These are phyloP conservation scores for Arothron firmamentum DNA, from an alignment of 2,113 vertebrate species.

Conservation along the genomic window DNA sequence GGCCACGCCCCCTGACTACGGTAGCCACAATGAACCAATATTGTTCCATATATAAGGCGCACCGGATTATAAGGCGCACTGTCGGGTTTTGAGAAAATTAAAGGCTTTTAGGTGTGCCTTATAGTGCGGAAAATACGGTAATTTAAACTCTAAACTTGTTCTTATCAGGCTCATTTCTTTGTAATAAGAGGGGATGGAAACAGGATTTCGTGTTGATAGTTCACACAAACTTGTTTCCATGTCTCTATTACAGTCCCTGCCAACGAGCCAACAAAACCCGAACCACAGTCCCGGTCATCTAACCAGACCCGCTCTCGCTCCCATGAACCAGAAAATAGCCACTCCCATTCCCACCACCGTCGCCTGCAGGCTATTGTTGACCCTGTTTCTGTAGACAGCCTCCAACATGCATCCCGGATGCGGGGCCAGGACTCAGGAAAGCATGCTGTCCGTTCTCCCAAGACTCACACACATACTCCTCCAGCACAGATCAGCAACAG, in stretches of 20 bases:
- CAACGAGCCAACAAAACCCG: slow-evolving; percentile 77
- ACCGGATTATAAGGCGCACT: too few species aligned
- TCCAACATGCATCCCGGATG: slow-evolving; percentile 65
- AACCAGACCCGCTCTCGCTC: slow-evolving; percentile 91
- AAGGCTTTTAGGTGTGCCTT: too few species aligned
- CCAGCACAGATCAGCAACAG: slow-evolving; percentile 73
- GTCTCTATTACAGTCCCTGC: slow-evolving; percentile 43
- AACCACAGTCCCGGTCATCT: slow-evolving; percentile 77
- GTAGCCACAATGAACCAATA: too few species aligned
- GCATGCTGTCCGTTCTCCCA: slow-evolving; percentile 89
- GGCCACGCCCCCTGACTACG: too few species aligned
- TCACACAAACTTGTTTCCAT: slow-evolving; percentile 2
- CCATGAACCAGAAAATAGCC: slow-evolving; percentile 89
- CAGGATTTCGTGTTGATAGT: background rate
- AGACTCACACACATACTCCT: slow-evolving; percentile 78
- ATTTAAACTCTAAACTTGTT: background rate
- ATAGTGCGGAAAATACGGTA: too few species aligned
- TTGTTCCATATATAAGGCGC: too few species aligned
- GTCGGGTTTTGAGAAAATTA: too few species aligned
- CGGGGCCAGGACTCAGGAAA: slow-evolving; percentile 83
- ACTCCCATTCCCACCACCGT: slow-evolving; percentile 81
- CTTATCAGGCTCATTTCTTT: background rate
- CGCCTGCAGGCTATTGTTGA: slow-evolving; percentile 78
- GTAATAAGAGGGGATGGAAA: background rate
- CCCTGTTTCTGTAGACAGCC: slow-evolving; percentile 50